Evolutionary conservation across 1,140 invertebrate genomes (phyloP).

Genomic region (Adoxophyes honmai): DNA sequence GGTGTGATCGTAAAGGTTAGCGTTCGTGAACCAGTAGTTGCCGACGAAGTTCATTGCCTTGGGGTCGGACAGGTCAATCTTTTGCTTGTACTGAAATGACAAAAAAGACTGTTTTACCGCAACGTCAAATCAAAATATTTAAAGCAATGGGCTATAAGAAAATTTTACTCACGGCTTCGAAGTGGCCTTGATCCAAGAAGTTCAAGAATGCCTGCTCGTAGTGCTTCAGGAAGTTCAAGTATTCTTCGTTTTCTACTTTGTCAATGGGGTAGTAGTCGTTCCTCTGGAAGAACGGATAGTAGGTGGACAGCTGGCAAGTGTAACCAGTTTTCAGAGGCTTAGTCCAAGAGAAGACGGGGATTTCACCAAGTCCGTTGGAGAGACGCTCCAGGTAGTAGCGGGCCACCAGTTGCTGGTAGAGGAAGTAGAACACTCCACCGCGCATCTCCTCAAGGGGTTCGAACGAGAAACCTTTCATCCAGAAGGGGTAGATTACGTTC

Average conservation of each 20-base stretch:
- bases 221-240: constrained; percentile 50
- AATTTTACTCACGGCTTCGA: constrained; percentile 50
- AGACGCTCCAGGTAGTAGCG: constrained; percentile 84
- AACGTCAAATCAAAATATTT: too few relatives aligned
- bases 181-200: constrained; percentile 50
- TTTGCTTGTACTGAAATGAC: constrained; percentile 52
- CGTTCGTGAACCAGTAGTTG: constrained; percentile 83
- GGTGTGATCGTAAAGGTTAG: constrained; percentile 79
- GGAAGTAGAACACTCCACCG: constrained; percentile 80
- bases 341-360: constrained; percentile 78
- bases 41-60: constrained; percentile 80
- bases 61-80: constrained; percentile 72
- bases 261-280: constrained; percentile 48
- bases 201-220: constrained; percentile 58
- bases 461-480: constrained; percentile 77
- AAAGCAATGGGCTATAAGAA: too few relatives aligned
- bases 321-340: constrained; percentile 78
- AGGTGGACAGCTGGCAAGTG: constrained; percentile 69
- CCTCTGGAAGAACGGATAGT: constrained; percentile 51
- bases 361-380: constrained; percentile 79
- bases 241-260: constrained; percentile 41
- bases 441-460: constrained; percentile 75
- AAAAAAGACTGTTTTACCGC: too few relatives aligned
- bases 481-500: constrained; percentile 82
- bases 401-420: constrained; percentile 80